Percentiles rank a stretch among this genome's conserved stretches.
Evolutionary conservation across 2,888 invertebrate species (phyloP).

Genomic region (Cyclophora albipunctata): DNA sequence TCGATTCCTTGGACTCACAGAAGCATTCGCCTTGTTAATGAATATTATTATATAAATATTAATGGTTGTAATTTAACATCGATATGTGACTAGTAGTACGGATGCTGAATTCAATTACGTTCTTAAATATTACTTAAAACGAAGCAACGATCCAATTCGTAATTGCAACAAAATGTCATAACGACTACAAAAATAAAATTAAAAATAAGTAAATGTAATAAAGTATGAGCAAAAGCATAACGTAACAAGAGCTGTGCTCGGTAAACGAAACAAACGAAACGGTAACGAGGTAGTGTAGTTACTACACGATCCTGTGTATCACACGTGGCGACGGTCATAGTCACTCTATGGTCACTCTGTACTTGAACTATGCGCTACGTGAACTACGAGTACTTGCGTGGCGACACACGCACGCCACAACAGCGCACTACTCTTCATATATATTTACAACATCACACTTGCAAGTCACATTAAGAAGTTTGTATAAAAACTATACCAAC

Average conservation of each 20-base stretch:
- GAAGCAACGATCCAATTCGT: constrained; percentile 31
- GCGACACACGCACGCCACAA: constrained; percentile 19
- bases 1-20: constrained; percentile 32
- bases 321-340: constrained; percentile 41
- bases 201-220: constrained; percentile 19
- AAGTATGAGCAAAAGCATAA: constrained; percentile 58
- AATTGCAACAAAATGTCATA: constrained; percentile 41
- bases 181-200: constrained; percentile 52
- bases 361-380: not conserved
- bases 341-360: constrained; percentile 24
- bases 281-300: constrained; percentile 70
- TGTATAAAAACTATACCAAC: constrained; percentile 69
- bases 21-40: constrained; percentile 27
- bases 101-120: constrained; percentile 43
- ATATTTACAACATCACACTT: constrained; percentile 71
- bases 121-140: constrained; percentile 37
- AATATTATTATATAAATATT: constrained; percentile 28
- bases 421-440: constrained; percentile 31
- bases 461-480: constrained; percentile 69
- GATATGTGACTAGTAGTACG: constrained; percentile 60
- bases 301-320: constrained; percentile 64
- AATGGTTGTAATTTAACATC: constrained; percentile 29
- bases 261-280: constrained; percentile 40
- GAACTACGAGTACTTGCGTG: constrained; percentile 16
- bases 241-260: constrained; percentile 62